Conservation (phyloP, 2,888 invertebrate genomes). For the Diogma glabrata region DNA sequence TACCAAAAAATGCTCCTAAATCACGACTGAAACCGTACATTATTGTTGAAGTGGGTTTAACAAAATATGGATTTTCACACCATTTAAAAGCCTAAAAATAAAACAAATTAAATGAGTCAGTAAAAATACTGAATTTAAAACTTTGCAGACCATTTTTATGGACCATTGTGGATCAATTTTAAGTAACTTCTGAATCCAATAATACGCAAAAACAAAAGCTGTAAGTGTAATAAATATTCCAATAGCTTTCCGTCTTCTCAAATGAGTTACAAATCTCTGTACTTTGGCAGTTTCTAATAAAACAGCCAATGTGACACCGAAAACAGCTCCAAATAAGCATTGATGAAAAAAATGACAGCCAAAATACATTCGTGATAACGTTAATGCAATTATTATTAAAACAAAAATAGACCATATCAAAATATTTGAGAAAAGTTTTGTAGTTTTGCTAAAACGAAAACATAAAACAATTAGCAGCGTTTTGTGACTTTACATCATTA, state of each 20-base stretch:
- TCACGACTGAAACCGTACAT: slow-evolving; percentile 44
- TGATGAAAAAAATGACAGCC: slow-evolving; percentile 68
- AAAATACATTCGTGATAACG: slow-evolving; percentile 50
- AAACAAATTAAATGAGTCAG: slow-evolving; percentile 10
- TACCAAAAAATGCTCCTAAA: slow-evolving; percentile 37
- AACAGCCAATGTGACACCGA: slow-evolving; percentile 32
- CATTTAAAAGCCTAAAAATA: slow-evolving; percentile 51
- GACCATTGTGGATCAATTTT: slow-evolving; percentile 55
- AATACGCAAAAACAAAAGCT: slow-evolving; percentile 30
- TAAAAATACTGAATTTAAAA: not conserved
- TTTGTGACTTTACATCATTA: no score
- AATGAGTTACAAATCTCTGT: slow-evolving; percentile 6
- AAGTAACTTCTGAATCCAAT: slow-evolving; percentile 32
- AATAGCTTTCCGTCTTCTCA: slow-evolving; percentile 6
- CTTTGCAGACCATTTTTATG: slow-evolving; percentile 41
- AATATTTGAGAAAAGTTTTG: slow-evolving; percentile 27
- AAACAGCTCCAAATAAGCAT: slow-evolving; percentile 46
- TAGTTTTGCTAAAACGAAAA: not conserved
- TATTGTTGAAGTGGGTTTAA: slow-evolving; percentile 53
- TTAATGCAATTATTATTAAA: slow-evolving; percentile 36
- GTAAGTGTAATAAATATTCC: slow-evolving; percentile 18
- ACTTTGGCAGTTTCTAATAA: slow-evolving; percentile 11
- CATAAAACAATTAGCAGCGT: no score
- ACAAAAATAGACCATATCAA: slow-evolving; percentile 36
- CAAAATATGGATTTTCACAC: slow-evolving; percentile 47